These are phyloP conservation scores for Petrocephalus zakoni DNA, from an alignment of 2,113 vertebrate genomes.

Conservation along the genomic window DNA sequence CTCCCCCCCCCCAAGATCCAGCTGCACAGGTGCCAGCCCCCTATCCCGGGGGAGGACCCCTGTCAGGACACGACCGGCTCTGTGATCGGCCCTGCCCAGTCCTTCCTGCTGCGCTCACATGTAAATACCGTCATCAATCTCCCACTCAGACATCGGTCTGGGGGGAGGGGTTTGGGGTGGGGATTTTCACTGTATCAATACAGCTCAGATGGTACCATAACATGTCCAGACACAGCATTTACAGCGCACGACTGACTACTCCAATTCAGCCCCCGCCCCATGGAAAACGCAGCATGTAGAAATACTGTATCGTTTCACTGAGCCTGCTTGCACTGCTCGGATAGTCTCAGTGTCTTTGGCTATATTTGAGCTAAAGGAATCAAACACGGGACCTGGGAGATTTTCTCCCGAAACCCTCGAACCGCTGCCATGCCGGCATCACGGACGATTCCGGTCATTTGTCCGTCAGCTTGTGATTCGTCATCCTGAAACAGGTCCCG, in stretches of 20 bases:
- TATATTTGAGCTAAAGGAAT: neutral
- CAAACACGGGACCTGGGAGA: neutral
- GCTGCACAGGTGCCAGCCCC: slow-evolving; percentile 9
- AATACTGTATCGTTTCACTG: neutral
- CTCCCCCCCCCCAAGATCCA: neutral
- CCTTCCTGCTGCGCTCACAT: neutral
- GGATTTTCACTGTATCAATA: neutral
- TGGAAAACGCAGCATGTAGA: neutral
- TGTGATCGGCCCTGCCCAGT: neutral
- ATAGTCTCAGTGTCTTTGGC: neutral
- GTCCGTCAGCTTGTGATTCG: neutral
- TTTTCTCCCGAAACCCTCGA: neutral
- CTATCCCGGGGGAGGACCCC: neutral
- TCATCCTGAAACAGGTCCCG: neutral
- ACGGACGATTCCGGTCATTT: neutral
- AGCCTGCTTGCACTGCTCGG: neutral
- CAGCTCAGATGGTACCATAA: neutral
- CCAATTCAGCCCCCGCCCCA: neutral
- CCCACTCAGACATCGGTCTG: neutral
- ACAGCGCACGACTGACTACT: neutral
- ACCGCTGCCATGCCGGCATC: no score
- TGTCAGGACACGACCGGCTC: neutral
- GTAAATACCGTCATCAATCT: neutral
- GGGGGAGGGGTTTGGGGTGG: neutral
- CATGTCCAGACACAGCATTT: neutral